Evolutionary conservation across 2,113 vertebrate species (phyloP).

Genomic region (Entosphenus tridentatus): DNA sequence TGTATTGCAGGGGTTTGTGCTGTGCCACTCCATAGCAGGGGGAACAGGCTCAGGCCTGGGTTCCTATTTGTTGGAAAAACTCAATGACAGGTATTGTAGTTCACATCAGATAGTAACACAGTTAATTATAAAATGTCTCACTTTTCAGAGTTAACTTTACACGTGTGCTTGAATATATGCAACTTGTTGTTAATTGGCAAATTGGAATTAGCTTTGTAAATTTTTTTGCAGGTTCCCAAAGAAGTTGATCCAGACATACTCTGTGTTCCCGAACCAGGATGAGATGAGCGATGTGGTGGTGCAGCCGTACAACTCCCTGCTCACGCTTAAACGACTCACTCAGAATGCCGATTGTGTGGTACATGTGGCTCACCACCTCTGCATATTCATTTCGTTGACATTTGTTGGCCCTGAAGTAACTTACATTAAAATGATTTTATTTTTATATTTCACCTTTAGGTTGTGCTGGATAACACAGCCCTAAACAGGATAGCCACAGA

Average conservation of each 20-base stretch:
- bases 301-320: constrained; percentile 84
- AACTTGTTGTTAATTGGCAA: not conserved
- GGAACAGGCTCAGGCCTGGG: constrained; percentile 85
- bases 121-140: too few species aligned
- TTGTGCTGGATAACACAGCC: constrained; percentile 84
- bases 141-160: too few species aligned
- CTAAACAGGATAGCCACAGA: constrained; percentile 83
- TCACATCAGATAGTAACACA: too few species aligned
- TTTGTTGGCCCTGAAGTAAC: not conserved
- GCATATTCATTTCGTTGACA: too few species aligned
- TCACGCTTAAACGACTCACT: constrained; percentile 82
- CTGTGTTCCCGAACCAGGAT: constrained; percentile 89
- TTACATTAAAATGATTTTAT: not conserved
- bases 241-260: constrained; percentile 94
- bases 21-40: constrained; percentile 91
- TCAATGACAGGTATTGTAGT: constrained; percentile 60
- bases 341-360: constrained; percentile 97
- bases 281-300: constrained; percentile 98
- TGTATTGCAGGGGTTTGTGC: constrained; percentile 54
- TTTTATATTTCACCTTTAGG: constrained; percentile 22
- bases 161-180: too few species aligned
- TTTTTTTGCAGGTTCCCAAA: constrained; percentile 54
- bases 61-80: constrained; percentile 76
- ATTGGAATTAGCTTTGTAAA: not conserved
- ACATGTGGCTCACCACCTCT: constrained; percentile 13